Conservation (phyloP, 2,888 invertebrate species). For the Phyllotreta striolata region DNA sequence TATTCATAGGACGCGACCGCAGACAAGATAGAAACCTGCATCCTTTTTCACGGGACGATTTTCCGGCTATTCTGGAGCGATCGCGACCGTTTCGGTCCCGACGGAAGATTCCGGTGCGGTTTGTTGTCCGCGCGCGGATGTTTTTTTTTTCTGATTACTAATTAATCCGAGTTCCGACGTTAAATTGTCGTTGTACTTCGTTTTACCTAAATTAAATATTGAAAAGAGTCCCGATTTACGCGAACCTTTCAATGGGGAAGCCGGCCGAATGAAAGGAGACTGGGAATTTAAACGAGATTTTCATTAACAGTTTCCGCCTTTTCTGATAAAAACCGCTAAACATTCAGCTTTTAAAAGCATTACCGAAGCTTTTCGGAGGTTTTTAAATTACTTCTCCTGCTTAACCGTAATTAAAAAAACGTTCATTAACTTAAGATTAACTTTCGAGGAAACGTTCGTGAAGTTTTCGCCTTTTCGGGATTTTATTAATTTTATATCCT, state of each 20-base stretch:
- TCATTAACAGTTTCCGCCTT: conserved; percentile 53
- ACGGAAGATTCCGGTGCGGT: conserved; percentile 19
- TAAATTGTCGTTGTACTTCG: too few species aligned
- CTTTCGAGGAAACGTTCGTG: neutral
- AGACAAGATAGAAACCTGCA: conserved; percentile 58
- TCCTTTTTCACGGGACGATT: conserved; percentile 47
- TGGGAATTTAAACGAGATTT: conserved; percentile 54
- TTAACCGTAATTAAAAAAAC: conserved; percentile 11
- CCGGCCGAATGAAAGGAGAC: neutral
- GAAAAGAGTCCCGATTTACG: neutral
- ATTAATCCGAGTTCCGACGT: neutral
- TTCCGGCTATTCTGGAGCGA: conserved; percentile 16
- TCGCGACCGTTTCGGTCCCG: conserved; percentile 41
- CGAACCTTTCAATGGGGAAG: conserved; percentile 3
- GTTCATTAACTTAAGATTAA: conserved; percentile 7
- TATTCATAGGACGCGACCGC: conserved; percentile 59
- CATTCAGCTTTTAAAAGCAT: conserved; percentile 18
- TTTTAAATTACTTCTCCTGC: conserved; percentile 9
- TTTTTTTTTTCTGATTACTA: neutral
- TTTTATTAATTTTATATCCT: too few species aligned
- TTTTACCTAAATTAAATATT: conserved; percentile 13
- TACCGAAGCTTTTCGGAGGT: conserved; percentile 3
- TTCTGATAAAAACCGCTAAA: conserved; percentile 20
- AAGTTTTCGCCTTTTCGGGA: too few species aligned
- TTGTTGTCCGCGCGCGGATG: neutral